Base-by-base conservation (phyloP, 2,113 vertebrate genomes). In the Ahaetulla prasina region DNA sequence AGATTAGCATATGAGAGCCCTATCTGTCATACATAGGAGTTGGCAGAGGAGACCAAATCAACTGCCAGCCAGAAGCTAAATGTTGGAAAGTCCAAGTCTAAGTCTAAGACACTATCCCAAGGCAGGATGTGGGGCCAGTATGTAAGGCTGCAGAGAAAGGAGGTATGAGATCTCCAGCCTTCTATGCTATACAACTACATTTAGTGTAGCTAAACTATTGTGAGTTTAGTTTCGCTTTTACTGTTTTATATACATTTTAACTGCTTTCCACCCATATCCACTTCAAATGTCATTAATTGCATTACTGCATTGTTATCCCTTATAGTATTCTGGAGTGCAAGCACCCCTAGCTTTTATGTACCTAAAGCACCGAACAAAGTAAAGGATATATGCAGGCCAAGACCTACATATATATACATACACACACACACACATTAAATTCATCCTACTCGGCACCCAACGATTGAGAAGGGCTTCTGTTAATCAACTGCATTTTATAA, bases 401-500 rank as follows among this genome's bases (percentile, higher is more conserved):
- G n/a, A n/a, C n/a, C n/a, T n/a, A n/a, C n/a, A n/a, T n/a, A n/a
- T n/a, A n/a, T n/a, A n/a, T n/a, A n/a, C n/a, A n/a, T n/a, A n/a
- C n/a, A n/a, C n/a, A n/a, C n/a, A n/a, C n/a, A n/a, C n/a, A n/a
- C n/a, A n/a, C n/a, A n/a, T n/a, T 47, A 91, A 91, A 91, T 47
- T 2, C 43, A 85, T 86, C 39, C 43, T 86, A 45, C 90, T 11
- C 27, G n/a, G 54, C 45, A 85, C 90, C 27, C 39, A 85, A 23
- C 45, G 49, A 86, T 60, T 86, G 54, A 55, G 25, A 53, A 22
- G 43, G 43, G 47, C 52, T 43, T 86, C 10, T 35, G 39, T 57
- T 91, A 91, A 85, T 43, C 80, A 49, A 57, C 53, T 91, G 53
- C 52, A 74, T 60, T 85, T n/a, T 57, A 30, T 88, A 94, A 92